phyloP scores from a whole-genome alignment of 2,888 invertebrate genomes.

The Oligia strigilis region DNA sequence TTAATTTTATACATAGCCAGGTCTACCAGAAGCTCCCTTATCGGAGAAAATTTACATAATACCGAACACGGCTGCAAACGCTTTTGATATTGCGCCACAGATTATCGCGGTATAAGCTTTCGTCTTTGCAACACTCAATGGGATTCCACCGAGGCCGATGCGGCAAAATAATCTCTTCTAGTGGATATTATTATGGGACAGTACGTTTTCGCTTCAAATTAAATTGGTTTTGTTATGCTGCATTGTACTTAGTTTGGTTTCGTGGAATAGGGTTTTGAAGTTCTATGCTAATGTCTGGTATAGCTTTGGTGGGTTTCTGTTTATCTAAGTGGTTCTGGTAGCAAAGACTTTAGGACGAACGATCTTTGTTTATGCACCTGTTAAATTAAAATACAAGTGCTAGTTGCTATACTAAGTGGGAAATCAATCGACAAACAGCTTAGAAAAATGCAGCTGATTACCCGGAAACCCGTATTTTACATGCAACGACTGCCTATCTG shows the following conservation, averaged over 20 bases:
- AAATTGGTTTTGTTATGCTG: slow-evolving; percentile 50
- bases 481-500: neutral
- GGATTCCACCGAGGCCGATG: slow-evolving; percentile 70
- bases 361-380: neutral
- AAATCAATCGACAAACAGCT: no score
- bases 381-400: no score
- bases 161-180: slow-evolving; percentile 65
- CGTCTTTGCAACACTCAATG: slow-evolving; percentile 77
- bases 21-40: slow-evolving; percentile 75
- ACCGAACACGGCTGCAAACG: slow-evolving; percentile 77
- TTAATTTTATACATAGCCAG: slow-evolving; percentile 77
- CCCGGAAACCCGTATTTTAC: neutral
- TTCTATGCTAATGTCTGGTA: slow-evolving; percentile 8
- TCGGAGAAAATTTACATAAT: slow-evolving; percentile 84
- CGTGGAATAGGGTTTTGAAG: slow-evolving; percentile 26
- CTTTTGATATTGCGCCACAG: slow-evolving; percentile 83
- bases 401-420: no score
- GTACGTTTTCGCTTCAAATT: slow-evolving; percentile 59
- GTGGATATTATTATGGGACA: slow-evolving; percentile 64
- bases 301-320: neutral
- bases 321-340: neutral
- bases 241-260: slow-evolving; percentile 19
- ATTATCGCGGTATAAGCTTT: slow-evolving; percentile 80
- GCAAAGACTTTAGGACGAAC: neutral
- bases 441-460: neutral